Conservation (phyloP, 2,113 vertebrate genomes). For the Erythrolamprus reginae region DNA sequence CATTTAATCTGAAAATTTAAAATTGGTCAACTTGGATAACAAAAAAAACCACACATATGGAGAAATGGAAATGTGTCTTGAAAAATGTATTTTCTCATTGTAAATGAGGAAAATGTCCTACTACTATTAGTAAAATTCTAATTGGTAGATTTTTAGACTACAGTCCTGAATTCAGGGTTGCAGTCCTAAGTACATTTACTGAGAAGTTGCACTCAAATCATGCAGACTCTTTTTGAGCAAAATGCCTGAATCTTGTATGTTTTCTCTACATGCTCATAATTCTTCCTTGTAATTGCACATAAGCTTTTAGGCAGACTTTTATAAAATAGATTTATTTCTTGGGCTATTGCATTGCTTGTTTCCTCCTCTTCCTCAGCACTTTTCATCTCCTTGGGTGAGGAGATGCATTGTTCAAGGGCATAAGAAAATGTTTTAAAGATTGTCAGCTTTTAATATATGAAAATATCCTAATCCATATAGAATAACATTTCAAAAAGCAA, state of each 20-base stretch:
- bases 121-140: conserved; percentile 24
- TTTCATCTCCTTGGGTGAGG: conserved; percentile 28
- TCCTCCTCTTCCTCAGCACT: conserved; percentile 33
- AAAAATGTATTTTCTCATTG: not conserved
- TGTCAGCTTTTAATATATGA: conserved; percentile 28
- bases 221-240: not conserved
- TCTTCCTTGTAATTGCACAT: conserved; percentile 50
- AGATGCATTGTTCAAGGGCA: conserved; percentile 17
- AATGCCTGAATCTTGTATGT: conserved; percentile 11
- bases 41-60: not conserved
- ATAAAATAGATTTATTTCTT: conserved; percentile 62
- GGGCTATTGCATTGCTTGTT: conserved; percentile 41
- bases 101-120: not conserved
- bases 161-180: not conserved
- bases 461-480: conserved; percentile 12
- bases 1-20: conserved; percentile 25
- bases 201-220: not conserved
- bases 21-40: not conserved
- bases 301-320: conserved; percentile 55
- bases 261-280: conserved; percentile 51
- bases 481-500: conserved; percentile 9
- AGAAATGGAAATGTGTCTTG: not conserved
- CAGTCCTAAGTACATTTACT: not conserved
- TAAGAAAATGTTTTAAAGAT: conserved; percentile 27
- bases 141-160: conserved; percentile 36